Conservation (phyloP, 2,888 invertebrate genomes). For the Tyria jacobaeae region DNA sequence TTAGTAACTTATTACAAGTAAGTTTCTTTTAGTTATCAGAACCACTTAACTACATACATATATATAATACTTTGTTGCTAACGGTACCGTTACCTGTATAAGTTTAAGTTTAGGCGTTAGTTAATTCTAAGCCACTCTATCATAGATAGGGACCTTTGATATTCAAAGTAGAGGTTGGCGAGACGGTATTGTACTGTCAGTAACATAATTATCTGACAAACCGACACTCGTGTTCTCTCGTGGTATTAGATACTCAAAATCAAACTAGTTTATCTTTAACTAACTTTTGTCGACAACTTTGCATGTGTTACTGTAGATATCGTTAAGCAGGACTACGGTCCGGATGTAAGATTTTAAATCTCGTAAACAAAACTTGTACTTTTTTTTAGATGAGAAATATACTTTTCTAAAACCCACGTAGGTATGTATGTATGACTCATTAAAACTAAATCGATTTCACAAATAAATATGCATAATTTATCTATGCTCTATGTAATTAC, state of each 20-base stretch:
- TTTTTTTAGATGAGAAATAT: too few species aligned
- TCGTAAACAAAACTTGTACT: too few species aligned
- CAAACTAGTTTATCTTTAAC: neutral
- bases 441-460: too few species aligned
- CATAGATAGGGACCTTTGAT: neutral
- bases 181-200: neutral
- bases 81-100: neutral
- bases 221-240: neutral
- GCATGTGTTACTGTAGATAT: neutral
- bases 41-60: neutral
- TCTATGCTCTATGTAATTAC: too few species aligned
- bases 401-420: too few species aligned
- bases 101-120: neutral
- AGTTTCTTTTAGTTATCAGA: neutral
- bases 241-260: neutral
- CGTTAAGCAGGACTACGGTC: neutral
- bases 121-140: neutral
- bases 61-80: neutral
- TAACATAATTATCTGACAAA: constrained; percentile 1
- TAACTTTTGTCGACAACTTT: neutral
- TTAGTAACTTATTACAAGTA: neutral
- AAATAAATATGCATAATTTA: too few species aligned
- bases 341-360: too few species aligned
- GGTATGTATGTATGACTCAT: too few species aligned
- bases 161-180: constrained; percentile 4